Evolutionary conservation across 2,797 vertebrate genomes (phyloP).

Genomic region (Thunnus albacares): DNA sequence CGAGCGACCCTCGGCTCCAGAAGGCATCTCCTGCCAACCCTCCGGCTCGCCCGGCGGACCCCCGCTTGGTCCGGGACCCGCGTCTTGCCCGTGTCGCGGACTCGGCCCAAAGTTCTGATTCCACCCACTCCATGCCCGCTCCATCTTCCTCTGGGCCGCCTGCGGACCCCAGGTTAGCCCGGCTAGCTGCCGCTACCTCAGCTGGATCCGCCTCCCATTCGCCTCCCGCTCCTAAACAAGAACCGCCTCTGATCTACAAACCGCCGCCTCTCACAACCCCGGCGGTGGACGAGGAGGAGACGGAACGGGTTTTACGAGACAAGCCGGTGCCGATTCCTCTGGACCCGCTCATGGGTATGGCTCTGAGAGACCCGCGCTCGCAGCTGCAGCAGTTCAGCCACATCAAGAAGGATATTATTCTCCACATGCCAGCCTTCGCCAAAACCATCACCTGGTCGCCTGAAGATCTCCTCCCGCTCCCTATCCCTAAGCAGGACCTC

Average conservation of each 20-base stretch:
- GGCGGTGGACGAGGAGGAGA: slow-evolving; percentile 91
- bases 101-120: slow-evolving; percentile 59
- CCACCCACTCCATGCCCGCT: slow-evolving; percentile 48
- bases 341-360: slow-evolving; percentile 89
- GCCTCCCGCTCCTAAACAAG: slow-evolving; percentile 69
- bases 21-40: slow-evolving; percentile 78
- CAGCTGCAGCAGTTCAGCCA: slow-evolving; percentile 96
- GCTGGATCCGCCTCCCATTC: slow-evolving; percentile 62
- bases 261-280: slow-evolving; percentile 74
- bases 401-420: slow-evolving; percentile 92
- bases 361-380: slow-evolving; percentile 90
- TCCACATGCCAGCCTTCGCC: slow-evolving; percentile 89
- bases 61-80: slow-evolving; percentile 88
- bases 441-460: slow-evolving; percentile 94
- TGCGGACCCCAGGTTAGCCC: slow-evolving; percentile 89
- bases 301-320: slow-evolving; percentile 90
- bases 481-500: slow-evolving; percentile 91
- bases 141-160: slow-evolving; percentile 73
- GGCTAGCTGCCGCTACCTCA: slow-evolving; percentile 75
- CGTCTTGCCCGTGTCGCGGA: slow-evolving; percentile 87
- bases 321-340: slow-evolving; percentile 92
- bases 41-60: slow-evolving; percentile 87
- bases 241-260: slow-evolving; percentile 86
- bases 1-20: slow-evolving; percentile 89
- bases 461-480: slow-evolving; percentile 93